These are phyloP conservation scores for Brachionus paranguensis DNA, from an alignment of 1,140 invertebrate species.

Conservation along the genomic window DNA sequence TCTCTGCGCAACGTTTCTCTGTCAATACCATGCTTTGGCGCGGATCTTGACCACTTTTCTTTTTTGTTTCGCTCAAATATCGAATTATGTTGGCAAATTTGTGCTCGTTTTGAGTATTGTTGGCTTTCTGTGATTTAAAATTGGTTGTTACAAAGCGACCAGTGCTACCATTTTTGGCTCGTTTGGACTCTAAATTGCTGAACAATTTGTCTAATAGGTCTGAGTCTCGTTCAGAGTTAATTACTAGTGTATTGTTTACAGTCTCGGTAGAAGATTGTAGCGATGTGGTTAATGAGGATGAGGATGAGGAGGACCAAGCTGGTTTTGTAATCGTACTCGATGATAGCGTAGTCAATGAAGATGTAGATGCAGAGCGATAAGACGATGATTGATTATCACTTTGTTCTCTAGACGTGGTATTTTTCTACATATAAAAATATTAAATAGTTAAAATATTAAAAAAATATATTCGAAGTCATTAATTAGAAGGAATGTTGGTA, in stretches of 20 bases:
- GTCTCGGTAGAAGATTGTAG: not conserved
- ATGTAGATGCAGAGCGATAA: constrained; percentile 8
- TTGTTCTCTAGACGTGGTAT: constrained; percentile 19
- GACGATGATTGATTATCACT: constrained; percentile 15
- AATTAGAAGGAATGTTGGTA: constrained; percentile 24
- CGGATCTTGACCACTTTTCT: not conserved
- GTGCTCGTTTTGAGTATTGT: not conserved
- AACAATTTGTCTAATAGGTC: not conserved
- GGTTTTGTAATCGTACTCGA: constrained; percentile 8
- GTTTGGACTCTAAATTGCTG: not conserved
- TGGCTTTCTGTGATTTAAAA: not conserved
- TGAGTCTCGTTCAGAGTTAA: not conserved
- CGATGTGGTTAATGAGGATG: constrained; percentile 10
- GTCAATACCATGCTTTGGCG: not conserved
- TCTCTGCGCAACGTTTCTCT: not conserved
- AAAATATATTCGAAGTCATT: constrained; percentile 16
- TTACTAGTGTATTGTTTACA: not conserved
- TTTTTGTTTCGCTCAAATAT: not conserved
- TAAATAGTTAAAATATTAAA: not conserved
- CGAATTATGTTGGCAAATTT: not conserved
- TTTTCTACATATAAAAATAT: not conserved
- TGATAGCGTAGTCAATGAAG: constrained; percentile 14
- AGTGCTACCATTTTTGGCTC: not conserved
- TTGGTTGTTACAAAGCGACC: not conserved
- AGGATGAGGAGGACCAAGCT: not conserved